Conservation (phyloP, 2,888 invertebrate species). For the Protodeltote pygarga region DNA sequence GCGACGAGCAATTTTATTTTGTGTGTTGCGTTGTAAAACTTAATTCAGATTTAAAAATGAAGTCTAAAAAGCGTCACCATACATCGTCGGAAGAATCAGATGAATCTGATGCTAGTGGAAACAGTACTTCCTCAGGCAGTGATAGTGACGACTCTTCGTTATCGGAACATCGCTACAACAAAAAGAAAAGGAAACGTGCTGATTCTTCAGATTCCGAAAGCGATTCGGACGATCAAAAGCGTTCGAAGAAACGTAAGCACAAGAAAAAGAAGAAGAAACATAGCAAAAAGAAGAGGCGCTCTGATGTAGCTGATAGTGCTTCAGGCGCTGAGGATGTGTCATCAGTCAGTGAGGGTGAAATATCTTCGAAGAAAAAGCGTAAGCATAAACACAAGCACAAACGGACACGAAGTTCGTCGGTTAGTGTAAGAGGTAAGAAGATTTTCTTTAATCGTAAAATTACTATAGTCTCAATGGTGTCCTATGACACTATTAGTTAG, state of each 20-base stretch:
- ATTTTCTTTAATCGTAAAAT: too few species aligned
- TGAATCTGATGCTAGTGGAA: conserved; percentile 71
- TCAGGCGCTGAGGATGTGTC: conserved; percentile 64
- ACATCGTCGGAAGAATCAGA: conserved; percentile 79
- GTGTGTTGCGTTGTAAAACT: conserved; percentile 1
- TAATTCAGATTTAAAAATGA: conserved; percentile 59
- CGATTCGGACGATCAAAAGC: conserved; percentile 74
- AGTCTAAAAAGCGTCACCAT: conserved; percentile 78
- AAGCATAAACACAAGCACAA: conserved; percentile 81
- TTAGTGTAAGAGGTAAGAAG: conserved; percentile 67
- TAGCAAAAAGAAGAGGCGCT: conserved; percentile 76
- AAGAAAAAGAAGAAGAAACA: conserved; percentile 86
- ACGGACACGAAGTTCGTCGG: conserved; percentile 66
- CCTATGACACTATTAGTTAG: too few species aligned
- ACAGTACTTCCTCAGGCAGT: conserved; percentile 76
- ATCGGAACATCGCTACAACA: conserved; percentile 76
- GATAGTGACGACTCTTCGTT: conserved; percentile 77
- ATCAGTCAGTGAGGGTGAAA: conserved; percentile 76
- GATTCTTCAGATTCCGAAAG: conserved; percentile 79
- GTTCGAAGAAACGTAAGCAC: conserved; percentile 81
- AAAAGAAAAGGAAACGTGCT: conserved; percentile 80
- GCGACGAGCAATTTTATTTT: too few species aligned
- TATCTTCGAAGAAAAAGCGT: conserved; percentile 75
- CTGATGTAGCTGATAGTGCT: conserved; percentile 61
- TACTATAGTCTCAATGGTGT: too few species aligned